A percentile compares a stretch with the other conserved stretches of the same genome.
phyloP scores from a whole-genome alignment of 1,140 invertebrate species.

The Himalopsyche phryganea region DNA sequence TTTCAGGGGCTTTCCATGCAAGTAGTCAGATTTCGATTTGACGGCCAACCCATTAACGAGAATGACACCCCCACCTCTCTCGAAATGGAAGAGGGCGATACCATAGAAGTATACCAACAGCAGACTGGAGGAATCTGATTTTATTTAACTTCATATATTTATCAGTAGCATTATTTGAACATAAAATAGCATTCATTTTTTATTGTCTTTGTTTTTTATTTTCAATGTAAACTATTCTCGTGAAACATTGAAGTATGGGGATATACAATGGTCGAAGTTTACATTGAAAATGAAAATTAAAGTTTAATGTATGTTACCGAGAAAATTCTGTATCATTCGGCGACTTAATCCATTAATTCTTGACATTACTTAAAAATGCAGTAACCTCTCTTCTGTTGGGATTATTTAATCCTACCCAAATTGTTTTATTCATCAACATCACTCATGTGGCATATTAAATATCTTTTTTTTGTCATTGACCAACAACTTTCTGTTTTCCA shows the following conservation, averaged over 20 bases:
- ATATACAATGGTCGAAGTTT: too few relatives aligned
- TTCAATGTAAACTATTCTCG: slow-evolving; percentile 13
- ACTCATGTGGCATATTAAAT: too few relatives aligned
- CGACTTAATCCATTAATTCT: too few relatives aligned
- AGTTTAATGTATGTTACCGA: too few relatives aligned
- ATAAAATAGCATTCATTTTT: slow-evolving; percentile 11
- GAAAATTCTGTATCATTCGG: too few relatives aligned
- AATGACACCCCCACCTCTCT: slow-evolving; percentile 84
- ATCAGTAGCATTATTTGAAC: slow-evolving; percentile 24
- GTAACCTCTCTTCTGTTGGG: too few relatives aligned
- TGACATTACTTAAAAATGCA: too few relatives aligned
- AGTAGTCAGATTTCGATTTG: slow-evolving; percentile 88
- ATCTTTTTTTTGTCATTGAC: too few relatives aligned
- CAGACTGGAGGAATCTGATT: slow-evolving; percentile 73
- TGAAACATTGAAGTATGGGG: too few relatives aligned
- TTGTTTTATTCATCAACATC: too few relatives aligned
- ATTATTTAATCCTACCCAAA: too few relatives aligned
- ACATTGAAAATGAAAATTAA: too few relatives aligned
- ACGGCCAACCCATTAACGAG: slow-evolving; percentile 92
- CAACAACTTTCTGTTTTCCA: slow-evolving; percentile 9
- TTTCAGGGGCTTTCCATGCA: slow-evolving; percentile 77
- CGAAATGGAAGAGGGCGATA: slow-evolving; percentile 94
- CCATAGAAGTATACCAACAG: slow-evolving; percentile 93
- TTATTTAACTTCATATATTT: slow-evolving; percentile 20
- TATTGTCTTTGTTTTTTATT: slow-evolving; percentile 16